Base-by-base conservation (phyloP, 2,888 invertebrate species). In the Xiphydria camelus region DNA sequence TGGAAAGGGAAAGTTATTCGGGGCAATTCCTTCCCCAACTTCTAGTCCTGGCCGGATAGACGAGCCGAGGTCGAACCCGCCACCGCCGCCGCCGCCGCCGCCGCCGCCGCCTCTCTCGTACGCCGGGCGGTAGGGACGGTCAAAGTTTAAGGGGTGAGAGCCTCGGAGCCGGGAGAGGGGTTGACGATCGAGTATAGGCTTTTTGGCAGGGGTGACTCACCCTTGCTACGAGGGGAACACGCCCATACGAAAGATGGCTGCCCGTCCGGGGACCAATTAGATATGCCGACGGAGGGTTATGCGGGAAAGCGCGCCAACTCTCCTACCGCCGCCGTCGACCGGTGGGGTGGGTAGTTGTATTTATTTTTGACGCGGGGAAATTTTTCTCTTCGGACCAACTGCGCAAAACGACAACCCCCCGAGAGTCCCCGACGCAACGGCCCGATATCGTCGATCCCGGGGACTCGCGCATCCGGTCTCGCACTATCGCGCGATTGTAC, bases 221-320 rank as follows among this genome's bases (percentile, higher is more conserved):
- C 69, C 70, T 56, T 56, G 57, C 51, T 55, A 59, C 60, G 53
- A 52, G 47, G n/a, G 42, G 62, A 61, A 49, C 62, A 68, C 70
- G 70, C 70, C 71, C 68, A 68, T 64, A 50, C 43, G 46, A 53
- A 71, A 70, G 65, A 71, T 71, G 71, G 70, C 71, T 58, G 64
- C 63, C 60, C 37, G 39, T 21, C 54, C 41, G 54, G 51, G 55
- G 61, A 64, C 70, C 71, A 71, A 71, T 71, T 67, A 64, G 59
- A 57, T 50, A 38, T 34, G 45, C 53, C 50, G 53, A 53, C 47
- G 49, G 51, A 53, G 57, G 59, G 58, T 59, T n/a, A 57, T 59
- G 59, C 48, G 55, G 57, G 66, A 68, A 68, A 68, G 65, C 67
- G 66, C 67, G 67, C 54, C 55, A 55, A 62, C 57, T 35, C 48